Base-by-base conservation (phyloP, 2,888 invertebrate genomes). In the Brachyptera putata region DNA sequence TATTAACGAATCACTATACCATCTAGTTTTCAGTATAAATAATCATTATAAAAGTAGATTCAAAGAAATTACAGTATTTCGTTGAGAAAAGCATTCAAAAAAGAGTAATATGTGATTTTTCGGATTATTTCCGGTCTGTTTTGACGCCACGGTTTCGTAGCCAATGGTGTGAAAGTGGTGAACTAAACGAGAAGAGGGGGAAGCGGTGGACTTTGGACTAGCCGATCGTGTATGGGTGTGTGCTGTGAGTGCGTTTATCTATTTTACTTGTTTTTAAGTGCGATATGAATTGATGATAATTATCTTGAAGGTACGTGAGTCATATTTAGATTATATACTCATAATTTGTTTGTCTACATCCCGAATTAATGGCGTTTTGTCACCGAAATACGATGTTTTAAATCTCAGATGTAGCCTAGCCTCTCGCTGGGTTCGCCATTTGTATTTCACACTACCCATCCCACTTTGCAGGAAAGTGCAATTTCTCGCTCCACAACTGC, bases 241-340 rank as follows among this genome's bases (percentile, higher is more conserved):
- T 61, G 43, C 61, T 11, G 37, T 41, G 34, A 41, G 24, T 14
- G 53, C 48, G 14, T 39, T 36, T 13, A 56, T 46, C 36, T 55
- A 58, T 58, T 58, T 61, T 55, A 53, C 53, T 61, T 59, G 53
- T 21, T 61, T 58, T 61, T 61, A 30, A 49, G 46, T 61, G 58
- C 57, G 58, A 46, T 55, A 61, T 61, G 61, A 36, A 50, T 58
- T 53, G 57, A 53, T 57, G 58, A 61, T 39, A 50, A 55, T 50
- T 14, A 3, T 14, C 18, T 43, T n/a, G 34, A 61, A 61, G 61
- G 61, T 61, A 61, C n/a, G 61, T 61, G 37, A 18, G 39, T 37
- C 14, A 41, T 46, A 26, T 58, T 61, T 61, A 9, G 11, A 18
- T 30, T 1, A 3, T 22, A 9, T 16, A 36, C 24, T 48, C 30